These are phyloP conservation scores for Anorthoa munda DNA, from an alignment of 2,888 invertebrate genomes.

Conservation along the genomic window DNA sequence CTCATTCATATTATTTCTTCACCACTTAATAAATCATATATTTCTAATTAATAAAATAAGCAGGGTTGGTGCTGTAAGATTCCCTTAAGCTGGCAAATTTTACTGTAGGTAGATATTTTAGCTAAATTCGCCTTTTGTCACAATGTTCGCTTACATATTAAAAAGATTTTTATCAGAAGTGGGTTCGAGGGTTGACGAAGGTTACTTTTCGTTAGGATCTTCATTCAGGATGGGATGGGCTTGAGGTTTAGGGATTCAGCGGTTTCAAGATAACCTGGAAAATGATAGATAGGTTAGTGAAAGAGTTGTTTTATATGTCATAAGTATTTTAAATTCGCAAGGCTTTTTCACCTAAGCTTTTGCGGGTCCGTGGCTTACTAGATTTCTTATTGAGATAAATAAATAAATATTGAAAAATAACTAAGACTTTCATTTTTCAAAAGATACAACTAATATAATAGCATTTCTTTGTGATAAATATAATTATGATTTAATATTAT, in stretches of 20 bases:
- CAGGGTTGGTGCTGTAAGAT: no score
- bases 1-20: constrained; percentile 1
- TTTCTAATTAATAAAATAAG: no score
- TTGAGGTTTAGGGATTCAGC: constrained; percentile 22
- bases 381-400: no score
- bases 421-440: no score
- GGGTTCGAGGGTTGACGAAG: constrained; percentile 20
- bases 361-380: no score
- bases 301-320: not conserved
- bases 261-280: constrained; percentile 42
- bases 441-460: no score
- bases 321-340: not conserved
- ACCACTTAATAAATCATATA: not conserved
- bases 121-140: not conserved
- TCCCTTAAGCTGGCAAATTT: no score
- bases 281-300: not conserved
- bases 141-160: constrained; percentile 1
- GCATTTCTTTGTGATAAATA: no score
- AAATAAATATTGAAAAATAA: no score
- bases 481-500: no score
- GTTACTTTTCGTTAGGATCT: constrained; percentile 23
- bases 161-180: constrained; percentile 13
- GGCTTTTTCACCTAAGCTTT: no score
- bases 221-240: constrained; percentile 20
- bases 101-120: not conserved